Conservation (phyloP, 2,797 vertebrate species). For the Rhinogobio ventralis region DNA sequence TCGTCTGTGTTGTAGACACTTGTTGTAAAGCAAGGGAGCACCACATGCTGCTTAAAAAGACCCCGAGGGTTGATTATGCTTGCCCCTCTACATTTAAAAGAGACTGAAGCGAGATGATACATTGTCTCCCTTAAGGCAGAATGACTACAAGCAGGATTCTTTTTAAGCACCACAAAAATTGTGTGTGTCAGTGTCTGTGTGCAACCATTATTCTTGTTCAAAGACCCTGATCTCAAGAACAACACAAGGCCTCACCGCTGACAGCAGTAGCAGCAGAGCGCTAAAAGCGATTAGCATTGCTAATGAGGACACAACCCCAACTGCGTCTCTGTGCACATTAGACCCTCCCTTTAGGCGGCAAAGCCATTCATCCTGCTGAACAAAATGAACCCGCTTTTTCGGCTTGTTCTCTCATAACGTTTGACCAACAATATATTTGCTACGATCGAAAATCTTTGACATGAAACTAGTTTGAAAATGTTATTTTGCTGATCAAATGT, state of each 20-base stretch:
- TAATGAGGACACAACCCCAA: slow-evolving; percentile 50
- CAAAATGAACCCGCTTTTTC: not conserved
- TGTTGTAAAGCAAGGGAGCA: slow-evolving; percentile 57
- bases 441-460: not conserved
- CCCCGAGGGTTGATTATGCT: slow-evolving; percentile 60
- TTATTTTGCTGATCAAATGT: not conserved
- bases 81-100: slow-evolving; percentile 62
- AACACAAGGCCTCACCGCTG: slow-evolving; percentile 20
- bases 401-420: not conserved
- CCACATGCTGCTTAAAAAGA: slow-evolving; percentile 55
- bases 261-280: slow-evolving; percentile 17
- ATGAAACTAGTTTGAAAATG: slow-evolving; percentile 3
- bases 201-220: slow-evolving; percentile 44
- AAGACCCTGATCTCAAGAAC: slow-evolving; percentile 43
- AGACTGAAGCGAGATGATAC: slow-evolving; percentile 61
- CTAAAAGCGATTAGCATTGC: slow-evolving; percentile 45
- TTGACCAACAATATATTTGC: not conserved
- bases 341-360: slow-evolving; percentile 20
- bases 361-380: not conserved
- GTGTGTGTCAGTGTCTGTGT: slow-evolving; percentile 21
- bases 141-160: slow-evolving; percentile 41
- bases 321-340: slow-evolving; percentile 39
- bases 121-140: slow-evolving; percentile 53
- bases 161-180: slow-evolving; percentile 36
- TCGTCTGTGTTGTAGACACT: slow-evolving; percentile 48